These are phyloP conservation scores for Amblyjoppa fuscipennis DNA, from an alignment of 2,888 invertebrate genomes.

Conservation along the genomic window DNA sequence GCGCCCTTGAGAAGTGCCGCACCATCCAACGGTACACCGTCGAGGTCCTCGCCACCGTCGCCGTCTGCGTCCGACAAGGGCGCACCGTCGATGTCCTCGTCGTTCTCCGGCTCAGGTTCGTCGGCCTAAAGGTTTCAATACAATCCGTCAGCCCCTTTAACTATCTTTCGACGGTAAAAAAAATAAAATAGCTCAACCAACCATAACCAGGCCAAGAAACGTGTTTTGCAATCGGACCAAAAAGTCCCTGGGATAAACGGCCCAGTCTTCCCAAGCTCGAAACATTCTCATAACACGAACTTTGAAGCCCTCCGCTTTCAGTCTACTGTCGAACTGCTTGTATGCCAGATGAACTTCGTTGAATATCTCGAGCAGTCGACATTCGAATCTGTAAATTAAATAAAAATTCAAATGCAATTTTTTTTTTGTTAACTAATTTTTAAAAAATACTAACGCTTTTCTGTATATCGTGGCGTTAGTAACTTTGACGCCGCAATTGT, in stretches of 20 bases:
- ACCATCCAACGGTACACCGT: constrained; percentile 91
- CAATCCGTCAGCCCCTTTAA: background rate
- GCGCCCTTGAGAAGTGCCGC: constrained; percentile 92
- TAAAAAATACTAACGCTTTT: constrained; percentile 89
- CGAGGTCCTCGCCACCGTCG: constrained; percentile 86
- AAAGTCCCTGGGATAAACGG: constrained; percentile 97
- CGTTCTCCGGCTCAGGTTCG: constrained; percentile 85
- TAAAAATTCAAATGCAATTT: constrained; percentile 8
- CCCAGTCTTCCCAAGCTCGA: constrained; percentile 99
- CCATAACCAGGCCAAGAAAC: constrained; percentile 92
- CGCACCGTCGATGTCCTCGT: constrained; percentile 90
- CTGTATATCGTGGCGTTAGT: constrained; percentile 98
- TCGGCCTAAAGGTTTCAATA: constrained; percentile 72
- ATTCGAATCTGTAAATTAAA: constrained; percentile 90
- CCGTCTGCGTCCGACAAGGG: constrained; percentile 86
- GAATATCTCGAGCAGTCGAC: constrained; percentile 92
- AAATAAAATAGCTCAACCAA: constrained; percentile 63
- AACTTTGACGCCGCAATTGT: constrained; percentile 98
- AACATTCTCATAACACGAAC: constrained; percentile 95
- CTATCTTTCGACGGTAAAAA: background rate
- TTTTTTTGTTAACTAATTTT: background rate
- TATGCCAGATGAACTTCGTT: constrained; percentile 91
- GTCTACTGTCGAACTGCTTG: constrained; percentile 91
- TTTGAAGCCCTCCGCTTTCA: constrained; percentile 99
- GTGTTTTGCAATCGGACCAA: constrained; percentile 94